These are phyloP conservation scores for Muntiacus muntjak DNA, from an alignment of 2,113 vertebrate species.

Conservation along the genomic window DNA sequence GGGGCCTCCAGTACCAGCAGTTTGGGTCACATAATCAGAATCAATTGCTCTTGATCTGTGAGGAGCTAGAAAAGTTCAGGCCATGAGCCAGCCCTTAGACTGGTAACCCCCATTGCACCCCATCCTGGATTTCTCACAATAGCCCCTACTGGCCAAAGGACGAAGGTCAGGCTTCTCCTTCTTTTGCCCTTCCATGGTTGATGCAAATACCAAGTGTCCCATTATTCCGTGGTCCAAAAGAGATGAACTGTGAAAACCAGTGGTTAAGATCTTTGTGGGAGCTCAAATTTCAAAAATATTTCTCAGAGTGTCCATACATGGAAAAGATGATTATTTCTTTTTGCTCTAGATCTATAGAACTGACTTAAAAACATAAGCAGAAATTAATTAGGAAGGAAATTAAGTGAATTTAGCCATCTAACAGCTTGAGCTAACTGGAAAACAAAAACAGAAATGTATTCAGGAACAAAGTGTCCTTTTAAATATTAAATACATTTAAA, in stretches of 20 bases:
- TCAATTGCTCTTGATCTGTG: background rate
- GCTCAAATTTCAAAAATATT: conserved; percentile 41
- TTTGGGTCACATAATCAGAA: background rate
- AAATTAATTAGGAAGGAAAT: conserved; percentile 17
- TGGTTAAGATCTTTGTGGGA: conserved; percentile 20
- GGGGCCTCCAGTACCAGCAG: background rate
- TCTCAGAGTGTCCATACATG: background rate
- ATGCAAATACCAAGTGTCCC: background rate
- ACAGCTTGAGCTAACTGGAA: background rate
- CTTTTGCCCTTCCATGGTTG: background rate
- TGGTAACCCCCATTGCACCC: background rate
- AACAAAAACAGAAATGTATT: background rate
- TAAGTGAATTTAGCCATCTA: background rate
- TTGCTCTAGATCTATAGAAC: background rate
- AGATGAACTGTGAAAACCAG: conserved; percentile 23
- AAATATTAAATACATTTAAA: background rate
- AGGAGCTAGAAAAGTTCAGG: background rate
- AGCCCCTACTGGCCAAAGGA: background rate
- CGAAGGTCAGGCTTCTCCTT: background rate
- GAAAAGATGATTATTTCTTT: background rate
- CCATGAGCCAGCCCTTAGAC: background rate
- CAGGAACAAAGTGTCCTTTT: background rate
- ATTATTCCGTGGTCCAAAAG: conserved; percentile 16
- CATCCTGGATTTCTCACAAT: background rate
- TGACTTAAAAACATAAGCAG: background rate